A percentile compares a stretch with the other conserved stretches of the same genome.
phyloP scores from a whole-genome alignment of 2,113 vertebrate species.

The Sander vitreus region DNA sequence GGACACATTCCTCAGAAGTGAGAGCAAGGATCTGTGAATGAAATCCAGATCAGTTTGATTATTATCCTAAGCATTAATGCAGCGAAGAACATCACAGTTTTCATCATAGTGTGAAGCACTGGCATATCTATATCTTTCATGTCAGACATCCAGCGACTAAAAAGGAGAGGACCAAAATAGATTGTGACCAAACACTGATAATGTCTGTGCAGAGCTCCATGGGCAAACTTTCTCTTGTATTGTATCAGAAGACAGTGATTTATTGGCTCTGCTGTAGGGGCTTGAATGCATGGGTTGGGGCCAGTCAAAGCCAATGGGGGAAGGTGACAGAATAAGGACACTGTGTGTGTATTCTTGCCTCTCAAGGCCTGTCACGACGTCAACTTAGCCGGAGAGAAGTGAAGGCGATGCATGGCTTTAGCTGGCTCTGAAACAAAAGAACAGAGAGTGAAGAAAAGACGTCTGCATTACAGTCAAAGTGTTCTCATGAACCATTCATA shows the following conservation, averaged over 20 bases:
- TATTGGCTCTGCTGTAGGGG: slow-evolving; percentile 80
- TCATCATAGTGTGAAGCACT: slow-evolving; percentile 37
- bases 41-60: slow-evolving; percentile 37
- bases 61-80: slow-evolving; percentile 24
- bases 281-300: slow-evolving; percentile 74
- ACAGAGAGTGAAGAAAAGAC: slow-evolving; percentile 26
- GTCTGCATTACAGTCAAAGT: slow-evolving; percentile 4
- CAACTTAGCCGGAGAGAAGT: slow-evolving; percentile 64
- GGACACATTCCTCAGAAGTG: slow-evolving; percentile 39
- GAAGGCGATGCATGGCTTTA: slow-evolving; percentile 41
- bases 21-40: slow-evolving; percentile 37
- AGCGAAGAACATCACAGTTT: slow-evolving; percentile 31
- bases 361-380: slow-evolving; percentile 76
- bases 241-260: slow-evolving; percentile 81
- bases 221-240: slow-evolving; percentile 70
- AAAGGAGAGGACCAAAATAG: slow-evolving; percentile 61
- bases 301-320: slow-evolving; percentile 77
- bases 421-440: slow-evolving; percentile 38
- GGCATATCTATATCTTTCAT: slow-evolving; percentile 54
- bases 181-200: slow-evolving; percentile 58
- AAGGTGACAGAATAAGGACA: slow-evolving; percentile 85
- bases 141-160: slow-evolving; percentile 39
- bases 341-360: slow-evolving; percentile 69
- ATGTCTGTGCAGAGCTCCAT: slow-evolving; percentile 55
- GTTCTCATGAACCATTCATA: no score